These are phyloP conservation scores for Theristicus caerulescens DNA, from an alignment of 2,113 vertebrate genomes.

Conservation along the genomic window DNA sequence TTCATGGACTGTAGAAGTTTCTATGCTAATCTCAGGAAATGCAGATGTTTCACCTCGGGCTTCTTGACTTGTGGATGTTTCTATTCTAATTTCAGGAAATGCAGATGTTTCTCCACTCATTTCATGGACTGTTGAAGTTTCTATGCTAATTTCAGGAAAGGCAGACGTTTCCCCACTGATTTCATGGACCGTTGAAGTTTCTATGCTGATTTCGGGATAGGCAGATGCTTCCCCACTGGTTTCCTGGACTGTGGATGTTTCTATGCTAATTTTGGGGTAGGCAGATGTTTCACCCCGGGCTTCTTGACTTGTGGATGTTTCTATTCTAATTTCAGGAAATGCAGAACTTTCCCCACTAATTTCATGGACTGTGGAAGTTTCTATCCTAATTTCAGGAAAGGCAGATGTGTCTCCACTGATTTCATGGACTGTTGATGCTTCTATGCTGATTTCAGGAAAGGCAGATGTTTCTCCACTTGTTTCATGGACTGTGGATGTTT, in stretches of 20 bases:
- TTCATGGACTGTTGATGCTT: conserved; percentile 34
- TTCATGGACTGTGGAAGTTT: conserved; percentile 39
- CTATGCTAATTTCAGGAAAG: conserved; percentile 32
- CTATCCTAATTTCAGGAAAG: conserved; percentile 61
- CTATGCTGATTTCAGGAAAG: conserved; percentile 65
- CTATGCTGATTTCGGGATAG: conserved; percentile 23
- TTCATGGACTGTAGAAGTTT: conserved; percentile 16
- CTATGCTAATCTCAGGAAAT: conserved; percentile 57
- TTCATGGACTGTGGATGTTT: not conserved
- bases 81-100: conserved; percentile 35
- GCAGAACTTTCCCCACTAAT: conserved; percentile 55
- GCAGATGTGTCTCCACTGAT: conserved; percentile 2
- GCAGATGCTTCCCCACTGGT: conserved; percentile 35
- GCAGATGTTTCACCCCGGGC: conserved; percentile 18
- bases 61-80: conserved; percentile 60
- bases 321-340: not conserved
- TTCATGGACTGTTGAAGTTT: not conserved
- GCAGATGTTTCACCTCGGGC: conserved; percentile 28
- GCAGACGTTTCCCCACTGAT: conserved; percentile 49
- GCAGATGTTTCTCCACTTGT: conserved; percentile 41
- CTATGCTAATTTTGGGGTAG: conserved; percentile 68
- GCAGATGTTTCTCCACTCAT: conserved; percentile 49
- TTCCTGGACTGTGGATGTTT: conserved; percentile 45
- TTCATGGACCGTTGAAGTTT: conserved; percentile 4
- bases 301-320: not conserved